These are phyloP conservation scores for Apodemus sylvaticus DNA, from an alignment of 2,113 vertebrate species.

Conservation along the genomic window DNA sequence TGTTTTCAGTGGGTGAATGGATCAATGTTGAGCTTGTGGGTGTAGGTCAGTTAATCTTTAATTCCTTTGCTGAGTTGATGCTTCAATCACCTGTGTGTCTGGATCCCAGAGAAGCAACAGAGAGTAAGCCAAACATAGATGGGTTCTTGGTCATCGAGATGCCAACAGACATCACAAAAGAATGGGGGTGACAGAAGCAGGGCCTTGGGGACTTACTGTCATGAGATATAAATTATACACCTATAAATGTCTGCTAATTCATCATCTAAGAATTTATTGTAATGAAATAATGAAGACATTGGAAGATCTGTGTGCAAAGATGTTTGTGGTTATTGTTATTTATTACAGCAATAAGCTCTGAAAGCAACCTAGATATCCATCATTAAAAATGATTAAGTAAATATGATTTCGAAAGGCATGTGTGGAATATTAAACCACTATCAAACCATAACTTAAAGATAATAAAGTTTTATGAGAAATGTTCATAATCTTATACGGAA, in stretches of 20 bases:
- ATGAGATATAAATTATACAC: not conserved
- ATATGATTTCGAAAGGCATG: not conserved
- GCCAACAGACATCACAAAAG: not conserved
- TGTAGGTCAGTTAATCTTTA: not conserved
- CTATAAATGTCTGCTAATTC: not conserved
- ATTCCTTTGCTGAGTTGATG: not conserved
- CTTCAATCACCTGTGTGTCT: not conserved
- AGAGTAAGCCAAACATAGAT: not conserved
- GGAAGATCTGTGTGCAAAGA: not conserved
- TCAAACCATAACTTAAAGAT: not conserved
- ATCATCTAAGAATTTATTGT: not conserved
- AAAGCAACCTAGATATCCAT: not conserved
- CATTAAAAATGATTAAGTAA: not conserved
- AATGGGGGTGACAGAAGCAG: accelerated
- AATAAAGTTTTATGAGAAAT: not conserved
- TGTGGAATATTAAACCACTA: not conserved
- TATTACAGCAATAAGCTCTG: not conserved
- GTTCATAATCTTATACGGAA: not conserved
- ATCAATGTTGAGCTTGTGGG: not conserved
- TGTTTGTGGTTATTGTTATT: not conserved
- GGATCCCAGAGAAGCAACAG: not conserved
- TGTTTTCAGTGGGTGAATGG: not conserved
- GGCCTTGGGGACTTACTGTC: no score
- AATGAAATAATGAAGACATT: not conserved
- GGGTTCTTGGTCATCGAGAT: not conserved